Conservation (phyloP, 92 coral and sea anemone genomes). For the Heliopora coerulea region DNA sequence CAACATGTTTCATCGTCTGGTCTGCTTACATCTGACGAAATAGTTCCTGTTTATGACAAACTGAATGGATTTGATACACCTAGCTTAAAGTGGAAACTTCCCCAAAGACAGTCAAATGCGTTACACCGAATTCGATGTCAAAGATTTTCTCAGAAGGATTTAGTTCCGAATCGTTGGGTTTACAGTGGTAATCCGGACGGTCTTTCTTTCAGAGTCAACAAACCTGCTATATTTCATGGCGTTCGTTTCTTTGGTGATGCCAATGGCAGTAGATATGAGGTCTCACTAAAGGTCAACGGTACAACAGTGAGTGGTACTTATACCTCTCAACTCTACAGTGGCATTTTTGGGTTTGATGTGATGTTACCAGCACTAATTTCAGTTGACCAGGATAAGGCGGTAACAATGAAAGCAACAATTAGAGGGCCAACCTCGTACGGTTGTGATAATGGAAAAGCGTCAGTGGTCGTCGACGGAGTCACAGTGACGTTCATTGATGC, state of each 20-base stretch:
- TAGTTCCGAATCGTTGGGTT: not conserved
- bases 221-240: constrained; percentile 40
- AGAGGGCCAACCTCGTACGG: constrained; percentile 40
- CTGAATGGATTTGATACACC: constrained; percentile 30
- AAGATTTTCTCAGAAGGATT: too few species aligned
- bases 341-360: constrained; percentile 65
- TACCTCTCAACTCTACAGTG: not conserved
- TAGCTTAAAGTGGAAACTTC: too few species aligned
- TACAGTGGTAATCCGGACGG: constrained; percentile 38
- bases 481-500: constrained; percentile 7
- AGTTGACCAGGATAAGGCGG: constrained; percentile 49
- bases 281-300: not conserved
- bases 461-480: constrained; percentile 36
- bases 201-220: constrained; percentile 61
- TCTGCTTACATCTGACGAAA: constrained; percentile 48
- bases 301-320: not conserved
- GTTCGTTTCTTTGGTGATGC: constrained; percentile 20
- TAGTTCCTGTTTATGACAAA: constrained; percentile 53
- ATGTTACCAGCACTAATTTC: constrained; percentile 53
- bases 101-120: too few species aligned
- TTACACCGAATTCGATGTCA: too few species aligned
- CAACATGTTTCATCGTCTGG: constrained; percentile 50
- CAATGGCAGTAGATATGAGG: constrained; percentile 34
- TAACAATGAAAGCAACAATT: constrained; percentile 48
- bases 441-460: constrained; percentile 34